Evolutionary conservation across 2,888 invertebrate species (phyloP).

Genomic region (Caenorhabditis afra): DNA sequence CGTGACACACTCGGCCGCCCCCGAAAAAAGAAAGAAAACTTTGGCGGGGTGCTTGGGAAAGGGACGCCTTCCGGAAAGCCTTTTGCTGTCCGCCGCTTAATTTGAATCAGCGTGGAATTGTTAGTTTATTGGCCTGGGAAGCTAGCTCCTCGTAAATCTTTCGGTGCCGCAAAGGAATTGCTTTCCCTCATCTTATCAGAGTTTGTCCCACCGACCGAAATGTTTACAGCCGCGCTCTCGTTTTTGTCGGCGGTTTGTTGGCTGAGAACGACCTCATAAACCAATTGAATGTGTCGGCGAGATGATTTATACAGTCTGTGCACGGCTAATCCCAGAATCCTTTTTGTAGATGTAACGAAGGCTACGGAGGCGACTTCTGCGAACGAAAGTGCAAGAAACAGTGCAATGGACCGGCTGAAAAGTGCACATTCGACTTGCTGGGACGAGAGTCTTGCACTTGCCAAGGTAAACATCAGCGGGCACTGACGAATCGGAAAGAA

Average conservation of each 20-base stretch:
- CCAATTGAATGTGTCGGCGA: slow-evolving; percentile 12
- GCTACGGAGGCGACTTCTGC: slow-evolving; percentile 49
- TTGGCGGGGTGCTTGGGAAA: slow-evolving; percentile 30
- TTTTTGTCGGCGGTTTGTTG: neutral
- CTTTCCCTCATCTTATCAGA: neutral
- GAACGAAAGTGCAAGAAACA: slow-evolving; percentile 29
- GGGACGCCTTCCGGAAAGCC: neutral
- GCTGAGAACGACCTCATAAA: neutral
- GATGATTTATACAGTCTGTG: neutral
- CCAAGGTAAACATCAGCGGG: slow-evolving; percentile 29
- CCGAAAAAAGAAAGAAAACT: slow-evolving; percentile 17
- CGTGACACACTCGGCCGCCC: slow-evolving; percentile 12
- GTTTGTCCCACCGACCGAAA: no score
- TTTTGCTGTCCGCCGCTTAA: neutral
- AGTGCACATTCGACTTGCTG: slow-evolving; percentile 34
- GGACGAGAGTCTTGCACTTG: slow-evolving; percentile 19
- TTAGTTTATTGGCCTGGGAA: no score
- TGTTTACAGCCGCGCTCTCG: slow-evolving; percentile 11
- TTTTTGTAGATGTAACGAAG: slow-evolving; percentile 45
- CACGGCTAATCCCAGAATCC: neutral
- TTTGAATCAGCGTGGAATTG: no score
- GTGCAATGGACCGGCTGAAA: slow-evolving; percentile 1
- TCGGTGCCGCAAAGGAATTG: neutral
- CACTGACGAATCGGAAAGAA: no score
- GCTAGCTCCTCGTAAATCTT: neutral